Conservation (phyloP, 2,888 invertebrate genomes). For the Oegoconia quadripuncta region DNA sequence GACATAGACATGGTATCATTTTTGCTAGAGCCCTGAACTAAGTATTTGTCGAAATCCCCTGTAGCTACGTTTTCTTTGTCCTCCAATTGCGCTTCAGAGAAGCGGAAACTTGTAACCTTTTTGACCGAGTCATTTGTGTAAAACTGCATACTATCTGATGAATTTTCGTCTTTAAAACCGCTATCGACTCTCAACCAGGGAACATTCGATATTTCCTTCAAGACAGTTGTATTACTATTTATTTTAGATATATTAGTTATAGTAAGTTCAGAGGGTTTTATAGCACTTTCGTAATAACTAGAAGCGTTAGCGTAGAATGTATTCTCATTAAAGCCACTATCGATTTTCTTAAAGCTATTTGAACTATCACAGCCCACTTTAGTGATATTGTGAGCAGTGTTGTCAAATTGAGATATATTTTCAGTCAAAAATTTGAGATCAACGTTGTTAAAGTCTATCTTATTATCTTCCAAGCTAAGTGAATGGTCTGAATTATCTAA, state of each 20-base stretch:
- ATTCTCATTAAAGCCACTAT: slow-evolving; percentile 69
- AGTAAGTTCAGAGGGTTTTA: slow-evolving; percentile 71
- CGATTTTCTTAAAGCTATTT: slow-evolving; percentile 59
- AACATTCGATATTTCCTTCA: slow-evolving; percentile 67
- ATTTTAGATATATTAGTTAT: slow-evolving; percentile 49
- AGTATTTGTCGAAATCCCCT: slow-evolving; percentile 49
- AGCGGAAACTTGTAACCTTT: slow-evolving; percentile 41
- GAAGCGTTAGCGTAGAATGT: slow-evolving; percentile 64
- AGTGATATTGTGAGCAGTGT: slow-evolving; percentile 35
- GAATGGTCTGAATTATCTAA: slow-evolving; percentile 56
- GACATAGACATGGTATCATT: slow-evolving; percentile 68
- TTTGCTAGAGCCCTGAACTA: slow-evolving; percentile 43
- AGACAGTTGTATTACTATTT: slow-evolving; percentile 41
- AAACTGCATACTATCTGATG: slow-evolving; percentile 59
- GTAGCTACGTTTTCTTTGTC: slow-evolving; percentile 55
- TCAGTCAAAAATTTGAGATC: slow-evolving; percentile 74
- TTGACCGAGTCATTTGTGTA: slow-evolving; percentile 42
- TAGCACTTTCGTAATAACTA: slow-evolving; percentile 73
- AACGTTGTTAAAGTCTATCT: slow-evolving; percentile 66
- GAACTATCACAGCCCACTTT: slow-evolving; percentile 47
- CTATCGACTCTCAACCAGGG: slow-evolving; percentile 72
- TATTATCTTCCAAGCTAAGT: slow-evolving; percentile 59
- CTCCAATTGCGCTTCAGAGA: slow-evolving; percentile 46
- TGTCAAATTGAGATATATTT: slow-evolving; percentile 51
- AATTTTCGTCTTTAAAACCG: slow-evolving; percentile 70